Evolutionary conservation across 2,797 vertebrate genomes (phyloP), one percentile per base, ranked within the genome.

Genomic region (Falco rusticolus): DNA sequence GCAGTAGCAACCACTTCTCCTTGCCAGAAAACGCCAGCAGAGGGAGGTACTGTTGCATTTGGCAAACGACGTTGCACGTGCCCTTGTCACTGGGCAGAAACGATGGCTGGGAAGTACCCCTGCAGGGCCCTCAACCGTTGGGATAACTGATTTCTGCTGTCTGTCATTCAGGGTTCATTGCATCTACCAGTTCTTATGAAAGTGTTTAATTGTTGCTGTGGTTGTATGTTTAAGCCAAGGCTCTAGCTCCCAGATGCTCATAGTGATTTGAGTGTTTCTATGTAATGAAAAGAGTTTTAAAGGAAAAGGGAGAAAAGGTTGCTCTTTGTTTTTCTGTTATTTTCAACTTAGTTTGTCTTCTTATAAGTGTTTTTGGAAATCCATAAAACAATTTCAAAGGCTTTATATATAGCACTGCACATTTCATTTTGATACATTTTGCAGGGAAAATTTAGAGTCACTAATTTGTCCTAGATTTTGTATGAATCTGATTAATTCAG

Each of bases 381-480:
- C 10, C 11, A 10, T 47, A 59, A 86, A 93, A 81, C 70, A 56
- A 51, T 71, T 75, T 48, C 1, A 69, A 85, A 77, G 10, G 3
- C 13, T 31, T 64, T 81, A 14, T 79, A 0, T 80, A 29, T 80
- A 53, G 77, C n/a, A 28, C 17, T 63, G 45, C 22, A 69, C 31
- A 47, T 79, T 72, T 78, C 1, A 33, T 93, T 79, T 79, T 82
- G 9, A n/a, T 74, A 5, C 70, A 34, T 87, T 90, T 95, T 87
- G 31, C 31, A 84, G 63, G 33, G 34, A 79, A 28, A 86, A 76
- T 45, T 66, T 70, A 33, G 21, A 92, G 74, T 68, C 37, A 33
- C 20, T 82, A 6, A 79, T 87, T 94, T 96, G 61, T 59, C 71
- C 39, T 82, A 87, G 33, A 57, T 94, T 88, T 97, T 66, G 17